Evolutionary conservation across 2,113 vertebrate genomes (phyloP).

Genomic region (Spheniscus mendiculus): DNA sequence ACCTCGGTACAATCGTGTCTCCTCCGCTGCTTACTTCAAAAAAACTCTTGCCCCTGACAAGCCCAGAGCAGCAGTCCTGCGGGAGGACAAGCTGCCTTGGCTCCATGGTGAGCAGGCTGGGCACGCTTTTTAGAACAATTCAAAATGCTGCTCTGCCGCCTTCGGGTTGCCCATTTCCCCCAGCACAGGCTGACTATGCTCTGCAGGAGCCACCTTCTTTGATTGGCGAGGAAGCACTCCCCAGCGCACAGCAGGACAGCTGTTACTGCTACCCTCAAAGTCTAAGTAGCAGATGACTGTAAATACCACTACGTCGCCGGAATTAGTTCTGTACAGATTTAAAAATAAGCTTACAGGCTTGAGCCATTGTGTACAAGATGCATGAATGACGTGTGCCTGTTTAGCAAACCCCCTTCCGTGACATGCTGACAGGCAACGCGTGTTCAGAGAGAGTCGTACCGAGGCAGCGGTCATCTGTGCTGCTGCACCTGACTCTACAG

Average conservation of each 20-base stretch:
- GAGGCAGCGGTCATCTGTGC: not conserved
- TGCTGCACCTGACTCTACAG: not conserved
- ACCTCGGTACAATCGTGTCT: fast-evolving
- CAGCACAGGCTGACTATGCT: not conserved
- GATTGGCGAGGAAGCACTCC: not conserved
- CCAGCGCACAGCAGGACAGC: not conserved
- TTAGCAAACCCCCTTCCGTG: not conserved
- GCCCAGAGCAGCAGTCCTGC: not conserved
- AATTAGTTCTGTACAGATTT: not conserved
- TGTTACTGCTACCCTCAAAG: not conserved
- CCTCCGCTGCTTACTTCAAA: not conserved
- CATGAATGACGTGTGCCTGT: fast-evolving
- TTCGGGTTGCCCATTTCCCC: fast-evolving
- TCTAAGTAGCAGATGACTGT: not conserved
- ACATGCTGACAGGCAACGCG: fast-evolving
- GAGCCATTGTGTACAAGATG: fast-evolving
- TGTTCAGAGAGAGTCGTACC: fast-evolving
- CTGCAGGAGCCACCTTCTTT: not conserved
- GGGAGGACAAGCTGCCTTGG: fast-evolving
- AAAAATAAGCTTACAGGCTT: not conserved
- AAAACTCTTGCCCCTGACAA: fast-evolving
- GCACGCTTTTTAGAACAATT: fast-evolving
- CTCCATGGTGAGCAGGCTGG: fast-evolving
- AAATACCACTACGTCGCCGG: too few species aligned
- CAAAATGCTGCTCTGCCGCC: not conserved